phyloP scores from a whole-genome alignment of 23 tunicate species.

The Halocynthia aurantium region DNA sequence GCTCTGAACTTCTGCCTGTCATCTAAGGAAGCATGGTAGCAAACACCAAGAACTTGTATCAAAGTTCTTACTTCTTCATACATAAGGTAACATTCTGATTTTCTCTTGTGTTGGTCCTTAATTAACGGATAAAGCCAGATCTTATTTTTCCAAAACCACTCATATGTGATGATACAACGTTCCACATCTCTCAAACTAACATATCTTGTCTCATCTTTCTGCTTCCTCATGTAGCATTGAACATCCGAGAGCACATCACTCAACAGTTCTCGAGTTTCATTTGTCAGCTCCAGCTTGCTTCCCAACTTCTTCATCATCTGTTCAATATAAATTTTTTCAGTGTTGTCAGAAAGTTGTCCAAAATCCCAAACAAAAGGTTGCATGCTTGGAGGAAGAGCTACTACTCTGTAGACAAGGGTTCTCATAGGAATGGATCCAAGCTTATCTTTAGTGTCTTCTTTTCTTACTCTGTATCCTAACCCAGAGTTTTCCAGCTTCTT shows the following conservation, averaged over 20 bases:
- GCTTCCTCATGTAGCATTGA: conserved; percentile 36
- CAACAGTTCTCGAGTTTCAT: not conserved
- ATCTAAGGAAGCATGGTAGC: conserved; percentile 54
- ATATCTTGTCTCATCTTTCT: conserved; percentile 33
- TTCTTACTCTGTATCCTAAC: conserved; percentile 33
- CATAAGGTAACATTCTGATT: not conserved
- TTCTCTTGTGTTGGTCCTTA: not conserved
- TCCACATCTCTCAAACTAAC: conserved; percentile 83
- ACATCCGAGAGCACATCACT: conserved; percentile 31
- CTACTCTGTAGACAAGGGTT: conserved; percentile 39
- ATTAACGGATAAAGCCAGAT: conserved; percentile 27
- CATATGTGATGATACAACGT: conserved; percentile 33
- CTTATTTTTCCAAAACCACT: conserved; percentile 34
- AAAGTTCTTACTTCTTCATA: conserved; percentile 16
- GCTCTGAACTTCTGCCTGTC: conserved; percentile 34
- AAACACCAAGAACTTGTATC: conserved; percentile 51
- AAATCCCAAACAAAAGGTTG: conserved; percentile 66
- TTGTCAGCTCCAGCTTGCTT: not conserved
- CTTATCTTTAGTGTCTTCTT: conserved; percentile 8
- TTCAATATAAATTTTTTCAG: conserved; percentile 40
- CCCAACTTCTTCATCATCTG: no score
- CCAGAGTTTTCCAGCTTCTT: conserved; percentile 39
- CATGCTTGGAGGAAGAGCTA: conserved; percentile 53
- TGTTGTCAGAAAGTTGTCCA: conserved; percentile 32
- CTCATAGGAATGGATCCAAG: conserved; percentile 47